Conservation (phyloP, 1,140 invertebrate genomes). For the Papilio machaon region DNA sequence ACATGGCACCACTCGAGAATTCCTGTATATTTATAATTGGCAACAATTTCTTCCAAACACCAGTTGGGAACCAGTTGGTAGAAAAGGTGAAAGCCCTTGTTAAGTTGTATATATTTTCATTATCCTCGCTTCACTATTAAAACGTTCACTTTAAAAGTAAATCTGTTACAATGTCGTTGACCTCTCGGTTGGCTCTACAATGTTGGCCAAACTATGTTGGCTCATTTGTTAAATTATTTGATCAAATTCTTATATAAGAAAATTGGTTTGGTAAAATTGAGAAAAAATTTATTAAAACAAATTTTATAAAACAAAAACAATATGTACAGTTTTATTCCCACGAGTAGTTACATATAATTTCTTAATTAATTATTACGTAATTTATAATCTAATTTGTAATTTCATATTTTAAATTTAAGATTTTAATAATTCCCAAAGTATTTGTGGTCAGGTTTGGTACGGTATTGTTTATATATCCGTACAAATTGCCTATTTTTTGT, state of each 20-base stretch:
- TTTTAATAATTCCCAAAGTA: no score
- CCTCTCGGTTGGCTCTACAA: not conserved
- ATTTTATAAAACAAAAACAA: no score
- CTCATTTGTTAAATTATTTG: not conserved
- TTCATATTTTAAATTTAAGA: no score
- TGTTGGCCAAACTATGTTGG: not conserved
- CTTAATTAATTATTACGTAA: no score
- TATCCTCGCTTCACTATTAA: constrained; percentile 11
- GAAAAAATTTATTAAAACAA: no score
- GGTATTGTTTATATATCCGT: no score
- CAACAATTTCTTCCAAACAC: not conserved
- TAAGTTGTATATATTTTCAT: constrained; percentile 21
- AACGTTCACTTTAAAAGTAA: constrained; percentile 19
- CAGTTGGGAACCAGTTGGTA: constrained; percentile 2
- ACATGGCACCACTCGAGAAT: not conserved
- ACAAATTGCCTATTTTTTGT: no score
- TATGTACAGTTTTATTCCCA: no score
- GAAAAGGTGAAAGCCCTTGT: constrained; percentile 26
- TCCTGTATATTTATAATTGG: not conserved
- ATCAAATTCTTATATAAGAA: not conserved
- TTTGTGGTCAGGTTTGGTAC: no score
- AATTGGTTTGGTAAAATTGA: no score
- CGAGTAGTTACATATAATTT: no score
- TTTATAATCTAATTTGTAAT: no score
- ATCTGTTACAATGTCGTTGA: constrained; percentile 10